phyloP scores from a whole-genome alignment of 2,888 invertebrate genomes.

The Chymomyza amoena region DNA sequence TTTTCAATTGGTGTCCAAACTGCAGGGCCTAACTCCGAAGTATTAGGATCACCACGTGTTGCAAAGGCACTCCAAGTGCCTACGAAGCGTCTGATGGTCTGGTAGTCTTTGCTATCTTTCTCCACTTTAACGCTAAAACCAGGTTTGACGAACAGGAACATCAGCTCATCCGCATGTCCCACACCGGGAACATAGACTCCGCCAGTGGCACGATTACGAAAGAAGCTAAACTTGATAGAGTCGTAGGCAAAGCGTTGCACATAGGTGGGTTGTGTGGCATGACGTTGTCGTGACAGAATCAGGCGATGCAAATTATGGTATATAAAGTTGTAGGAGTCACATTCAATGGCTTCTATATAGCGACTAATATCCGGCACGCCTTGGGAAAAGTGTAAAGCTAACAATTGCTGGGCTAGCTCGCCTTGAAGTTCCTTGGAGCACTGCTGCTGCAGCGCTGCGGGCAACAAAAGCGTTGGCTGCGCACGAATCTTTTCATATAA shows the following conservation, averaged over 20 bases:
- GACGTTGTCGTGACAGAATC: constrained; percentile 52
- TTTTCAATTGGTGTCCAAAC: background rate
- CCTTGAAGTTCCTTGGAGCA: background rate
- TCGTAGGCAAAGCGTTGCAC: constrained; percentile 55
- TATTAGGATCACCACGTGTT: constrained; percentile 41
- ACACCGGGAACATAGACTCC: constrained; percentile 43
- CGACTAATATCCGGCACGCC: background rate
- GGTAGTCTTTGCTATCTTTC: constrained; percentile 39
- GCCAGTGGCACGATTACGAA: constrained; percentile 10
- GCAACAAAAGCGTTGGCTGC: background rate
- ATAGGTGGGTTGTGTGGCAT: constrained; percentile 43
- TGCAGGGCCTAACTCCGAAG: background rate
- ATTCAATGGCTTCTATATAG: background rate
- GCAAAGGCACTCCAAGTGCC: constrained; percentile 49
- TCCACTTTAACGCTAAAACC: constrained; percentile 16
- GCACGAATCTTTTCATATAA: background rate
- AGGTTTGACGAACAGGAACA: background rate
- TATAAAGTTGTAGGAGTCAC: background rate
- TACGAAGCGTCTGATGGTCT: constrained; percentile 47
- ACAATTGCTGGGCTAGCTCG: background rate
- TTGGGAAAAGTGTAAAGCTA: background rate
- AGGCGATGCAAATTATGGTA: background rate
- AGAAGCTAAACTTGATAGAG: constrained; percentile 50
- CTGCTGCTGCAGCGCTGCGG: background rate
- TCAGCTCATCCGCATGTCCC: constrained; percentile 38